Conservation (phyloP, 1,140 invertebrate genomes). For the Drosophila ananassae region DNA sequence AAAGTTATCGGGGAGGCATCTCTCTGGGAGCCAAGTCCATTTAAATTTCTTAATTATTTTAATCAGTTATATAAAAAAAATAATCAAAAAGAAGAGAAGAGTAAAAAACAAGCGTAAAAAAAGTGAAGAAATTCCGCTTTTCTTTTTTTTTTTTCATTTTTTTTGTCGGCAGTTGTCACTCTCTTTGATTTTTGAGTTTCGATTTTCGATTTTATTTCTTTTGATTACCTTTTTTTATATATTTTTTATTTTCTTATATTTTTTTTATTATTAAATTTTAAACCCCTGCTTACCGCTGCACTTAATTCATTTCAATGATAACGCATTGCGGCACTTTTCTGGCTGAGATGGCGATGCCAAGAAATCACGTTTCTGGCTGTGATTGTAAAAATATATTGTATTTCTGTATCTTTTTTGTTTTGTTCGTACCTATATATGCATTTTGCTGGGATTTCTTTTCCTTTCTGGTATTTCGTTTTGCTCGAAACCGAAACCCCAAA, state of each 20-base stretch:
- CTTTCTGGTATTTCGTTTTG: slow-evolving; percentile 22
- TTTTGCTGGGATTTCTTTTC: slow-evolving; percentile 34
- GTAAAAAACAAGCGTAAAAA: neutral
- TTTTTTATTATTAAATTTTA: neutral
- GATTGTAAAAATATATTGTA: slow-evolving; percentile 24
- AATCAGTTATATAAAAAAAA: neutral
- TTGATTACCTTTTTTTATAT: slow-evolving; percentile 6
- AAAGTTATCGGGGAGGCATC: slow-evolving; percentile 30
- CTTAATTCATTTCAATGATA: slow-evolving; percentile 32
- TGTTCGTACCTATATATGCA: neutral
- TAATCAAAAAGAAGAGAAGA: neutral
- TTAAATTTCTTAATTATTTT: neutral
- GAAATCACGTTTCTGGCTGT: slow-evolving; percentile 35
- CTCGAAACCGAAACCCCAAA: neutral
- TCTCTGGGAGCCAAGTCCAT: slow-evolving; percentile 26
- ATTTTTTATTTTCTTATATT: neutral
- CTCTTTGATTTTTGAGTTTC: slow-evolving; percentile 25
- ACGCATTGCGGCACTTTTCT: slow-evolving; percentile 35
- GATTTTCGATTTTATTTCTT: slow-evolving; percentile 11
- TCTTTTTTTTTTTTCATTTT: slow-evolving; percentile 22
- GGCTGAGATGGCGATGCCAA: slow-evolving; percentile 4
- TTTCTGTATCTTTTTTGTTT: slow-evolving; percentile 10
- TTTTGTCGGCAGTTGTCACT: slow-evolving; percentile 18
- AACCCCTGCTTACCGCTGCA: slow-evolving; percentile 16
- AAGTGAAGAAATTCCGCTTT: slow-evolving; percentile 44